Conservation (phyloP, 2,113 vertebrate genomes). For the Macrotus californicus region DNA sequence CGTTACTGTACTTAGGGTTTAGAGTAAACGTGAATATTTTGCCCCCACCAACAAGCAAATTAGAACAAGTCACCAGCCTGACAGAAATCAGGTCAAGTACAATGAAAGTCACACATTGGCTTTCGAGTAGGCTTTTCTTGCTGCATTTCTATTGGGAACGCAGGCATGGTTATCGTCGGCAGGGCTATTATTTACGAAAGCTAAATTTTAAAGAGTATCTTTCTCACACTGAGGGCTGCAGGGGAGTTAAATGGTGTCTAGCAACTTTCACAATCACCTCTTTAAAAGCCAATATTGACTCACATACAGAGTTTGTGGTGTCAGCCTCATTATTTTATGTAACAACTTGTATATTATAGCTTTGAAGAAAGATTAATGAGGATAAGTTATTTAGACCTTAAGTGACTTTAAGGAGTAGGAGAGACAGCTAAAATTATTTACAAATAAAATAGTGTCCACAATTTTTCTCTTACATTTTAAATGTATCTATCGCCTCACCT, state of each 20-base stretch:
- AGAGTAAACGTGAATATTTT: background rate
- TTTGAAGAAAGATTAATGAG: background rate
- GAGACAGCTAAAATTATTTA: background rate
- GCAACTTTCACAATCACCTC: background rate
- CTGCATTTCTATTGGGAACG: background rate
- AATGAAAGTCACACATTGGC: background rate
- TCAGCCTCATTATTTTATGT: background rate
- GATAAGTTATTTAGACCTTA: background rate
- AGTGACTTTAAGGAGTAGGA: background rate
- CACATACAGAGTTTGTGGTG: background rate
- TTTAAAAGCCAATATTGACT: background rate
- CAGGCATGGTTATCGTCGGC: background rate
- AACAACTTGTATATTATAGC: background rate
- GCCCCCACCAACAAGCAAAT: background rate
- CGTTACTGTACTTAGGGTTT: background rate
- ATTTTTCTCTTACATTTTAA: background rate
- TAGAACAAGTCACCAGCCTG: background rate
- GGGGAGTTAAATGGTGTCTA: background rate
- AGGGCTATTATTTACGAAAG: background rate
- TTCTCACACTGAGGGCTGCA: background rate
- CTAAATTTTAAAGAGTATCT: background rate
- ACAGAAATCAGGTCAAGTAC: background rate
- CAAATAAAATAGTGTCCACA: background rate
- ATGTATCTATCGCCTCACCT: conserved; percentile 52
- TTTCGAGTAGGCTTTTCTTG: background rate